A percentile compares a stretch with the other conserved stretches of the same genome.
phyloP scores from a whole-genome alignment of 2,797 vertebrate genomes.

The Hydrolagus colliei region DNA sequence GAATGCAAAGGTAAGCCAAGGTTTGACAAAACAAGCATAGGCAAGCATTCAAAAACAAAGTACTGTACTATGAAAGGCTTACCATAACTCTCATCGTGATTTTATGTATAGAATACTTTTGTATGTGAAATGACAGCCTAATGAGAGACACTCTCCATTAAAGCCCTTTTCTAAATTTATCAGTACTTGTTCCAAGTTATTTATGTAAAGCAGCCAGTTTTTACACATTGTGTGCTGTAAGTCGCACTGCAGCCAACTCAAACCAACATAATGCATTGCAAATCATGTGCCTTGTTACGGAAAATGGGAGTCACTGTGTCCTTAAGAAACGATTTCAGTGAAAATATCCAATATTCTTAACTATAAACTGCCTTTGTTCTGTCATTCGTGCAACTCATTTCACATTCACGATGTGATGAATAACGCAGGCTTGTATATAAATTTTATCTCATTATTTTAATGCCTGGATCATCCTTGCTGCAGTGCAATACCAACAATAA shows the following conservation, averaged over 20 bases:
- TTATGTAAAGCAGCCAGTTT: not conserved
- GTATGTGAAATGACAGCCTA: conserved; percentile 26
- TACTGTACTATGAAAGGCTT: not conserved
- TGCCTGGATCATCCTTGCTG: not conserved
- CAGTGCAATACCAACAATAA: not conserved
- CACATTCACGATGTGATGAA: not conserved
- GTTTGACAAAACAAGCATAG: not conserved
- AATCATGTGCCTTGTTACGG: conserved; percentile 24
- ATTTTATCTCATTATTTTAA: conserved; percentile 21
- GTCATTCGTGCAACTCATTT: conserved; percentile 18
- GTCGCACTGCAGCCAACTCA: not conserved
- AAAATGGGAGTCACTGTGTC: conserved; percentile 12
- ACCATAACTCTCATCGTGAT: conserved; percentile 1
- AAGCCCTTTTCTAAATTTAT: not conserved
- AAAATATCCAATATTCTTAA: conserved; percentile 28
- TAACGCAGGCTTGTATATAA: not conserved
- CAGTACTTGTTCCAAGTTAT: conserved; percentile 13
- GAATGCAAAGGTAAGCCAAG: not conserved
- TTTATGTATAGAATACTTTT: conserved; percentile 4
- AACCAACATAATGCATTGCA: not conserved
- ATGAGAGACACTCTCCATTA: not conserved
- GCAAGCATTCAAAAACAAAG: not conserved
- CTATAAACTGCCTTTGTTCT: conserved; percentile 23
- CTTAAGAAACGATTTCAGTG: conserved; percentile 24
- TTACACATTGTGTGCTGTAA: not conserved